Conservation (phyloP, 2,888 invertebrate species). For the Epistrophella euchroma region DNA sequence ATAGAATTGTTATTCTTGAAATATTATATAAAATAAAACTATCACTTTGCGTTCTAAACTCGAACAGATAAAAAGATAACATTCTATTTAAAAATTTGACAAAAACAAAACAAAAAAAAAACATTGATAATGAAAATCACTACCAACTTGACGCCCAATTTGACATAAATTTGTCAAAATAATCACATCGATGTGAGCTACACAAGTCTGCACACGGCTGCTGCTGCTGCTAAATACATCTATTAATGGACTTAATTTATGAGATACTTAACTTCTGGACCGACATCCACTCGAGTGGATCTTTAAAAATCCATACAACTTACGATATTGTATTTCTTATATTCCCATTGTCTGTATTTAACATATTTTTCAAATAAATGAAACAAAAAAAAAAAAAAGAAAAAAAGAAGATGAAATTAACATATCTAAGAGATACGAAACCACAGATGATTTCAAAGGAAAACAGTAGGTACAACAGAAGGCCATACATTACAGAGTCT, state of each 20-base stretch:
- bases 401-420: constrained; percentile 62
- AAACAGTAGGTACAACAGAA: constrained; percentile 74
- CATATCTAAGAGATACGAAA: constrained; percentile 58
- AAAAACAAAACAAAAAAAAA: too few species aligned
- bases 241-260: constrained; percentile 68
- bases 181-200: constrained; percentile 55
- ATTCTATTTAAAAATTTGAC: constrained; percentile 18
- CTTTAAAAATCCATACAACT: constrained; percentile 34
- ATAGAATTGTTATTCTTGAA: not conserved
- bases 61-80: constrained; percentile 3
- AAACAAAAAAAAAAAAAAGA: constrained; percentile 48
- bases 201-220: constrained; percentile 62
- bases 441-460: constrained; percentile 46
- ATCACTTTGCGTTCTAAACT: not conserved
- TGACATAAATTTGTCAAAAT: constrained; percentile 72
- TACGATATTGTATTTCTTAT: constrained; percentile 34
- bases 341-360: constrained; percentile 53
- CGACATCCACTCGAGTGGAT: constrained; percentile 32
- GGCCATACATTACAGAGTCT: constrained; percentile 53
- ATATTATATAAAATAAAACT: not conserved
- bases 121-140: constrained; percentile 15
- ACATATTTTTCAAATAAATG: constrained; percentile 76
- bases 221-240: constrained; percentile 61
- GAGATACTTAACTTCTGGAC: constrained; percentile 65
- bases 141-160: constrained; percentile 50